phyloP scores from a whole-genome alignment of 2,888 invertebrate species.

The Itoplectis maculator region DNA sequence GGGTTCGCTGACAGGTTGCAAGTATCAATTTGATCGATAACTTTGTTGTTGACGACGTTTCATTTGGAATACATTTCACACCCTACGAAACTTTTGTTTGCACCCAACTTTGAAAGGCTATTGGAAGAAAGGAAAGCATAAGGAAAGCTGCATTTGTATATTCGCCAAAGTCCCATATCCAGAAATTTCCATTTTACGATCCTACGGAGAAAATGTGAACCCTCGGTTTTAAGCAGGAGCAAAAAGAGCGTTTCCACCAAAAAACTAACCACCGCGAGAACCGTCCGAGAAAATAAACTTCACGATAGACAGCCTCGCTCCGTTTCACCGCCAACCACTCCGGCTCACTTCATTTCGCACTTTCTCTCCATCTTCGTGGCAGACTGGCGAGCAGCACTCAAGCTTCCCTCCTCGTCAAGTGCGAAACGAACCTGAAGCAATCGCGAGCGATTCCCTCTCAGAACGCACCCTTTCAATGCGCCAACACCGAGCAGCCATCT shows the following conservation, averaged over 20 bases:
- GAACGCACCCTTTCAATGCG: background rate
- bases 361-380: slow-evolving; percentile 10
- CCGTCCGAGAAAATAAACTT: slow-evolving; percentile 23
- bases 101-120: background rate
- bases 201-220: background rate
- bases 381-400: slow-evolving; percentile 4
- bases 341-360: slow-evolving; percentile 33
- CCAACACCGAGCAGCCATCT: background rate
- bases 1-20: slow-evolving; percentile 25
- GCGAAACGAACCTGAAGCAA: slow-evolving; percentile 43
- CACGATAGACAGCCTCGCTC: slow-evolving; percentile 25
- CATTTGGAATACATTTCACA: too few relatives aligned
- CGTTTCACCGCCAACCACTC: slow-evolving; percentile 1
- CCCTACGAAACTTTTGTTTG: too few relatives aligned
- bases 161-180: background rate
- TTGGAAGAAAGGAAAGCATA: background rate
- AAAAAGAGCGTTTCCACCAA: background rate
- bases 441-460: slow-evolving; percentile 48
- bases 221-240: background rate
- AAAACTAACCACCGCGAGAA: background rate
- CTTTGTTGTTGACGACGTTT: too few relatives aligned
- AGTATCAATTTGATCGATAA: background rate
- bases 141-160: background rate
- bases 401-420: slow-evolving; percentile 52
- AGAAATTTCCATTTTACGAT: background rate